These are phyloP conservation scores for Heliconius sara DNA, from an alignment of 2,888 invertebrate species.

Conservation along the genomic window DNA sequence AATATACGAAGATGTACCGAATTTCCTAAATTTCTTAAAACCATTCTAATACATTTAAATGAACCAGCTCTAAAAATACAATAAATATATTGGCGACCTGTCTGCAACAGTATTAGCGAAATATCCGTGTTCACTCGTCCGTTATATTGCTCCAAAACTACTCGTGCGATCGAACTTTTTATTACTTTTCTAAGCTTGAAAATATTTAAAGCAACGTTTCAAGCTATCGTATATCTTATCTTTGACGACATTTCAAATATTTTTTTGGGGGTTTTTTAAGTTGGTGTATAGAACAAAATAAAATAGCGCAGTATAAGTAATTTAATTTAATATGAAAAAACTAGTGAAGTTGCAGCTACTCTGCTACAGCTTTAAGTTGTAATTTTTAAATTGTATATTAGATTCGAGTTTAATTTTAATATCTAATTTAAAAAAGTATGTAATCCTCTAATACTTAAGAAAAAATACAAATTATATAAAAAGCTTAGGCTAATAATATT, in stretches of 20 bases:
- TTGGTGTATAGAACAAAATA: not conserved
- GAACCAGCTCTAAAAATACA: not conserved
- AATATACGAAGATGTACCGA: not conserved
- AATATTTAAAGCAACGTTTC: slow-evolving; percentile 32
- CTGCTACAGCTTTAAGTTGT: no score
- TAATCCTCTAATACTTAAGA: not conserved
- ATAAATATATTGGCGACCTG: slow-evolving; percentile 3
- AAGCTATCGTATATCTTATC: not conserved
- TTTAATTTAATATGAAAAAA: not conserved
- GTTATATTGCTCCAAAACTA: slow-evolving; percentile 45
- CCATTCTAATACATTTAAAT: not conserved
- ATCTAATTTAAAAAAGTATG: not conserved
- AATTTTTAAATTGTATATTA: not conserved
- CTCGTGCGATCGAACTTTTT: slow-evolving; percentile 44
- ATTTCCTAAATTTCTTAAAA: not conserved
- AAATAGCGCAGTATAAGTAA: not conserved
- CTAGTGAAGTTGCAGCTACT: no score
- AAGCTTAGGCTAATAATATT: no score
- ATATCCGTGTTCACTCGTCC: slow-evolving; percentile 42
- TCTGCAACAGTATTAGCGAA: slow-evolving; percentile 39
- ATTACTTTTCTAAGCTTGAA: slow-evolving; percentile 34
- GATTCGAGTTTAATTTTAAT: not conserved
- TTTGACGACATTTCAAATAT: not conserved
- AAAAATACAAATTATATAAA: no score
- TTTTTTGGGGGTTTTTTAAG: not conserved